These are phyloP conservation scores for Noctua janthina DNA, from an alignment of 2,888 invertebrate genomes.

Conservation along the genomic window DNA sequence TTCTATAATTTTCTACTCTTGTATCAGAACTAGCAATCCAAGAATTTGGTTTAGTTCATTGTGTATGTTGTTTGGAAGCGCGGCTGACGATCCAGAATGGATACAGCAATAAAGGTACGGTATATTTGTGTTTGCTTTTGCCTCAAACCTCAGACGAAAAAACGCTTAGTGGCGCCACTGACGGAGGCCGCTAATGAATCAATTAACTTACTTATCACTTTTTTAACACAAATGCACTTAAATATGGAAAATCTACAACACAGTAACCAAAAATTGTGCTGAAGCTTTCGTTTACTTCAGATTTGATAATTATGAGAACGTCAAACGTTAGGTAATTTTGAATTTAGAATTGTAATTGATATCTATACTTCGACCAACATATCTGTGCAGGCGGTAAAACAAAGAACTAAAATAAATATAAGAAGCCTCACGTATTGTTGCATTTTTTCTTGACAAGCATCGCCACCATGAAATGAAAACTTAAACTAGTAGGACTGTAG, in stretches of 20 bases:
- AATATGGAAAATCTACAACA: not conserved
- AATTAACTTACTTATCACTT: constrained; percentile 26
- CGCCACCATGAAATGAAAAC: no score
- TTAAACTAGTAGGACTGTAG: no score
- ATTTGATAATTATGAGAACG: constrained; percentile 27
- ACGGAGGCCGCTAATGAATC: not conserved
- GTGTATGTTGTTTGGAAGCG: not conserved
- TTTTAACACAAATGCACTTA: constrained; percentile 13
- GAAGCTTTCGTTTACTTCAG: constrained; percentile 9
- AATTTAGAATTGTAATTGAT: constrained; percentile 27
- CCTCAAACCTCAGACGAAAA: not conserved
- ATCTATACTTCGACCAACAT: not conserved
- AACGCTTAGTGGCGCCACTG: not conserved
- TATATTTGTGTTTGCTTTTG: not conserved
- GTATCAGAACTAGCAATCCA: not conserved
- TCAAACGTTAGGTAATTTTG: constrained; percentile 25
- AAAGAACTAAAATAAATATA: no score
- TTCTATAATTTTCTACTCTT: not conserved
- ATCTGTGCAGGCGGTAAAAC: no score
- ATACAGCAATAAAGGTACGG: not conserved
- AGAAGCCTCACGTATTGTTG: no score
- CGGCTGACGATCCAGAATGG: not conserved
- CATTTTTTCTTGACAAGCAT: no score
- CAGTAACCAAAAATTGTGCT: constrained; percentile 19
- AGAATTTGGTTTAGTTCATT: not conserved